phyloP scores from a whole-genome alignment of 2,797 vertebrate species.

The Coracias cyanogaster region DNA sequence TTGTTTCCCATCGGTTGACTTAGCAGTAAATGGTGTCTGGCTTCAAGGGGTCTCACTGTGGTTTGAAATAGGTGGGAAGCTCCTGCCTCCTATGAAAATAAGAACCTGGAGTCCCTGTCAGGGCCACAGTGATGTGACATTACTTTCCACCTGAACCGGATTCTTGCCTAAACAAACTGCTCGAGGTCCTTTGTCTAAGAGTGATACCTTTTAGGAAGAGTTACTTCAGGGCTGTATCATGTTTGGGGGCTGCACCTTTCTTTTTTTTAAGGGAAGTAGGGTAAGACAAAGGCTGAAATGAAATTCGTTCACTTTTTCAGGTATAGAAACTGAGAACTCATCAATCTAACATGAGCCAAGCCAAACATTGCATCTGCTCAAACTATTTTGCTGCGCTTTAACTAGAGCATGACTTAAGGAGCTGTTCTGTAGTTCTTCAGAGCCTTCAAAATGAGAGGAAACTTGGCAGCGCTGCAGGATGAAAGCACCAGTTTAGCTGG shows the following conservation, averaged over 20 bases:
- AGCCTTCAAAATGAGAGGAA: background rate
- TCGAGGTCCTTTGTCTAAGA: background rate
- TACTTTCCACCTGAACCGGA: background rate
- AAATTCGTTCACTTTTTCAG: background rate
- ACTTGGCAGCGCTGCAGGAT: background rate
- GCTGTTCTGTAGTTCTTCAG: background rate
- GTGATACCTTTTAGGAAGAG: background rate
- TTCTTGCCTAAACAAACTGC: background rate
- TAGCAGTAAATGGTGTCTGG: background rate
- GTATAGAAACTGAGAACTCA: background rate
- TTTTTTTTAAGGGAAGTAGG: background rate
- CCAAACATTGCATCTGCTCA: background rate
- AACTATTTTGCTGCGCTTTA: background rate
- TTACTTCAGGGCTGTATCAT: background rate
- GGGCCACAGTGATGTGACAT: background rate
- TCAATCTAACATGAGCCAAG: background rate
- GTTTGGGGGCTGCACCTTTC: background rate
- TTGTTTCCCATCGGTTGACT: constrained; percentile 12
- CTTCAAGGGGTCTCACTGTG: background rate
- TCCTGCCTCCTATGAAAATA: background rate
- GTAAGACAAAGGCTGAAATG: background rate
- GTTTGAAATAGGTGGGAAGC: background rate
- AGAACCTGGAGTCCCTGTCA: background rate
- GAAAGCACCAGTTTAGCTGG: background rate
- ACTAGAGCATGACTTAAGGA: background rate